Evolutionary conservation across 2,888 invertebrate genomes (phyloP).

Genomic region (Keiferia lycopersicella): DNA sequence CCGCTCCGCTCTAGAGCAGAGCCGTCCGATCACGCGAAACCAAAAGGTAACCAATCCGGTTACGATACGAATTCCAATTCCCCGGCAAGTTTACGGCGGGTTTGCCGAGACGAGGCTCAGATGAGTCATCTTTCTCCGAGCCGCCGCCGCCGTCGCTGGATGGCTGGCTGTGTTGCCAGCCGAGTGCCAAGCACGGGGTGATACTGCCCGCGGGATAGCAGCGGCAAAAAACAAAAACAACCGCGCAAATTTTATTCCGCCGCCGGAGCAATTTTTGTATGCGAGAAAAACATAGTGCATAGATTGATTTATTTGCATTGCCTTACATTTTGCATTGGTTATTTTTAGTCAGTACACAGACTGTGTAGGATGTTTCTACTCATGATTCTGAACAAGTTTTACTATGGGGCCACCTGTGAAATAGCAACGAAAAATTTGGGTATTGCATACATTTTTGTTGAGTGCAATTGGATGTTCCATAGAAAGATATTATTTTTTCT

Average conservation of each 20-base stretch:
- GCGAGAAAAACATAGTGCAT: too few species aligned
- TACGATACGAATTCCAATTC: neutral
- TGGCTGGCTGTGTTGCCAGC: neutral
- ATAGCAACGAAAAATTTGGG: too few species aligned
- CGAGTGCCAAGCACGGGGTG: slow-evolving; percentile 15
- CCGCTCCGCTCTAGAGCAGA: neutral
- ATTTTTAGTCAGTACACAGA: too few species aligned
- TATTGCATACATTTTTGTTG: too few species aligned
- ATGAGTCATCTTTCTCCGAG: slow-evolving; percentile 16
- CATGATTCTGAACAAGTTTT: too few species aligned
- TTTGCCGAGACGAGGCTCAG: neutral
- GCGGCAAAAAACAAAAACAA: slow-evolving; percentile 8
- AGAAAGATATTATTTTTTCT: too few species aligned
- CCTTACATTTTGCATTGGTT: too few species aligned
- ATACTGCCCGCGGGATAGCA: neutral
- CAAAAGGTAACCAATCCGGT: slow-evolving; percentile 17
- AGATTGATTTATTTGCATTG: too few species aligned
- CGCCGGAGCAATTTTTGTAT: neutral
- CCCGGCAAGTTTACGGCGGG: neutral
- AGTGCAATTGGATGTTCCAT: too few species aligned
- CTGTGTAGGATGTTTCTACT: too few species aligned
- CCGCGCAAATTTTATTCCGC: neutral
- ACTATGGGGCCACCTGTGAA: too few species aligned
- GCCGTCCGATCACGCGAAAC: slow-evolving; percentile 9
- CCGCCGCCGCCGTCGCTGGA: neutral